Evolutionary conservation across 2,888 invertebrate species (phyloP), one percentile per base, ranked within the genome.

Genomic region (Lasioglossum figueresi): DNA sequence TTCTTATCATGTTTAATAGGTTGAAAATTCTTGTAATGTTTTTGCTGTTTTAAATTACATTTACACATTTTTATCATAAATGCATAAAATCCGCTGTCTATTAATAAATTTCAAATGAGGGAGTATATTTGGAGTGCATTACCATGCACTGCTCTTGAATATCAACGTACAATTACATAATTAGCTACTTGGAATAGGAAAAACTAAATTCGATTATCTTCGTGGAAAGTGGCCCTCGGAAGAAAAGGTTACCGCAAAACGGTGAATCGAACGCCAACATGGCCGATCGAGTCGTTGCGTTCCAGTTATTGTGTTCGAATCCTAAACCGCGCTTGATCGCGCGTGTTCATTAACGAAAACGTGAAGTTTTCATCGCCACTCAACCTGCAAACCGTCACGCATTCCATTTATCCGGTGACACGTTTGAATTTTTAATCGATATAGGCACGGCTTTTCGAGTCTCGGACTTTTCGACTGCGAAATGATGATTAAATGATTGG

Each of bases 341-440:
- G 45, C 76, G 19, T 37, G 81, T 63, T 77, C 56, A 45, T 82
- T 82, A 82, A 73, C 77, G 63, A 31, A 59, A 40, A 37, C 37
- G 68, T 37, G 75, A 75, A 75, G 48, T 45, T 80, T 66, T 52
- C 63, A 52, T 48, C 68, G 43, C 12, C 66, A 43, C 16, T 31
- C 23, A 19, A 43, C 43, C 31, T n/a, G 31, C 27, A n/a, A 37
- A 31, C 37, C 12, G 43, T 43, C 34, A 52, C 45, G 66, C 74
- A 27, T 71, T 76, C 66, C 59, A 72, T 76, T 63, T 27, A 27
- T 34, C 71, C 75, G 16, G 8, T 70, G 45, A 76, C 37, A 40
- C 43, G 71, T 63, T 73, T 45, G 72, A 79, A 73, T 79, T 72
- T 59, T 79, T 73, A 40, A 78, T 78, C 77, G 27, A 52, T 23